A percentile compares a stretch with the other conserved stretches of the same genome.
phyloP scores from a whole-genome alignment of 1,140 invertebrate species.

The Pseudomyrmex pallidus region DNA sequence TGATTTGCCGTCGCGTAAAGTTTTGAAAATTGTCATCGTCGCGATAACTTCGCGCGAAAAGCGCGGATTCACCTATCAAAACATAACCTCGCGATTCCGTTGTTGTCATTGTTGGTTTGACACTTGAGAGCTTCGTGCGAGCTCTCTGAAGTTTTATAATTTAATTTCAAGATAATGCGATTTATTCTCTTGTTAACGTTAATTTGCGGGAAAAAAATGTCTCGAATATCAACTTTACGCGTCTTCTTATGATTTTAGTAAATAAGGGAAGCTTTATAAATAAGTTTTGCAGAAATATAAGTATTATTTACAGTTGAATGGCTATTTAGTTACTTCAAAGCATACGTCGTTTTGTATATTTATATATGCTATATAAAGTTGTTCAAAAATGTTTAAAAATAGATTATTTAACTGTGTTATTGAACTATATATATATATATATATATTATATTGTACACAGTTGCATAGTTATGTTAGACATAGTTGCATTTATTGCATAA shows the following conservation, averaged over 20 bases:
- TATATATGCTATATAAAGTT: no score
- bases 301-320: neutral
- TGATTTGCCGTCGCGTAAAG: conserved; percentile 11
- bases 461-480: neutral
- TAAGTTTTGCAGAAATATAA: neutral
- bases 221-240: no score
- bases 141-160: neutral
- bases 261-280: neutral
- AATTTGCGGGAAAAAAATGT: neutral
- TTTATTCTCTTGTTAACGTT: neutral
- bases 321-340: no score
- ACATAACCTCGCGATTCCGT: conserved; percentile 64
- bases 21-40: conserved; percentile 9
- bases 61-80: conserved; percentile 48
- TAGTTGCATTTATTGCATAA: neutral
- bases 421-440: no score
- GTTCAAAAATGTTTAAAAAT: no score
- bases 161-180: neutral
- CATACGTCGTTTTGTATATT: no score
- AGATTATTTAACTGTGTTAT: no score
- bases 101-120: conserved; percentile 56
- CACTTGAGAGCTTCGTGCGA: neutral
- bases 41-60: neutral
- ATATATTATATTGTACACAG: neutral
- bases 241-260: neutral